Percentiles rank a stretch among this genome's conserved stretches.
Evolutionary conservation across 2,797 vertebrate genomes (phyloP).

Genomic region (Onychomys arenicola): DNA sequence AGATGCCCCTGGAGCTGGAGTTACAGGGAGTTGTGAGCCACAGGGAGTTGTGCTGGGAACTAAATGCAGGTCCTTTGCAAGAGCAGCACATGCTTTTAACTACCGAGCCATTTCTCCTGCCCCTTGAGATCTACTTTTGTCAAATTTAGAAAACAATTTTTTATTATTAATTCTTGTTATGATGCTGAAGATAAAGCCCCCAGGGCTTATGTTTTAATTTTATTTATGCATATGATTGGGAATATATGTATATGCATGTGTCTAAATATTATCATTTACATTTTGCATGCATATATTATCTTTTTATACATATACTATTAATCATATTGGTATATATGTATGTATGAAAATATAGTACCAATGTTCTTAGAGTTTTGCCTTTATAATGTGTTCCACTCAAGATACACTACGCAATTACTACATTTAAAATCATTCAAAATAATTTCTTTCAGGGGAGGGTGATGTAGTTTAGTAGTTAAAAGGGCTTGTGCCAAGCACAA

Average conservation of each 20-base stretch:
- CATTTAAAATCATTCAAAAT: conserved; percentile 30
- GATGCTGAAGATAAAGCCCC: not conserved
- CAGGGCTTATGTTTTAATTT: not conserved
- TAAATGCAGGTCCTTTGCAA: not conserved
- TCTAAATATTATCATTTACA: not conserved
- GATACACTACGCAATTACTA: not conserved
- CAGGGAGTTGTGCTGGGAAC: not conserved
- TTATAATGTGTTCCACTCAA: not conserved
- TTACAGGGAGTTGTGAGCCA: not conserved
- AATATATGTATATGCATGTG: not conserved
- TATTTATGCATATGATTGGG: not conserved
- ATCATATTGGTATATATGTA: not conserved
- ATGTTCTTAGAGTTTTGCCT: not conserved
- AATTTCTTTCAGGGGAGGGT: not conserved
- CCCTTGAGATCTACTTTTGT: not conserved
- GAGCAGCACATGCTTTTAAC: not conserved
- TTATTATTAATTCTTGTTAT: not conserved
- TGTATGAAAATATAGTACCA: not conserved
- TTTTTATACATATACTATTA: not conserved
- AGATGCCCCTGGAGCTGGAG: not conserved
- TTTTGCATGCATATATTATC: not conserved
- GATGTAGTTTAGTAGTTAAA: not conserved
- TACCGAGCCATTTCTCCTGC: not conserved
- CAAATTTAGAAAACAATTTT: not conserved
- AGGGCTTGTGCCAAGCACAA: not conserved